Evolutionary conservation across 2,113 vertebrate genomes (phyloP).

Genomic region (Chamaetylas fuelleborni): DNA sequence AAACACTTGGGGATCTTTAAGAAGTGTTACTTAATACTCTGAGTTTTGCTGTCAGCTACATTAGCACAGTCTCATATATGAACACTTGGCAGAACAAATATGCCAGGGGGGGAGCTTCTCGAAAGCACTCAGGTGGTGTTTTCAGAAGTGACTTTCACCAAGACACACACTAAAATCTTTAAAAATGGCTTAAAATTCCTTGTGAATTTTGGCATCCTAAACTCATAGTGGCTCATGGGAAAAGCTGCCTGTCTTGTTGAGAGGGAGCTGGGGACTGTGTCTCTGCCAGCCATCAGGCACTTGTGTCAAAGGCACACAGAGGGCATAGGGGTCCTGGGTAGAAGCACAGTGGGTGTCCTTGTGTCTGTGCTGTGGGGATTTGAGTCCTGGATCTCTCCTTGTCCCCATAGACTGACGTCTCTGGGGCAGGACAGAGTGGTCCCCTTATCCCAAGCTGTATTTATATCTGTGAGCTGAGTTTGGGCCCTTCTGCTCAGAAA

Average conservation of each 20-base stretch:
- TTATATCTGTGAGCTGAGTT: neutral
- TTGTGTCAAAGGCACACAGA: neutral
- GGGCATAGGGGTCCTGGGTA: neutral
- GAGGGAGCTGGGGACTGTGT: neutral
- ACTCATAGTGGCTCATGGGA: neutral
- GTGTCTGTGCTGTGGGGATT: neutral
- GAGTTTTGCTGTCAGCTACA: neutral
- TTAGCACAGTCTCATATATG: neutral
- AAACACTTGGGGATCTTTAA: conserved; percentile 7
- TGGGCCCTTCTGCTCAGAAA: neutral
- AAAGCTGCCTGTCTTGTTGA: neutral
- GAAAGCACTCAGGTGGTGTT: neutral
- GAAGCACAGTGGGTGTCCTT: accelerated
- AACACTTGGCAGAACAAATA: neutral
- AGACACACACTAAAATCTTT: neutral
- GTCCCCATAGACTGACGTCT: neutral
- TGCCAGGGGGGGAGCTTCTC: neutral
- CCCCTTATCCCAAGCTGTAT: neutral
- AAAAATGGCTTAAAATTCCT: neutral
- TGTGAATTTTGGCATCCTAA: neutral
- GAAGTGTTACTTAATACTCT: neutral
- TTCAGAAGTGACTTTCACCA: neutral
- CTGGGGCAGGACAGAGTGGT: neutral
- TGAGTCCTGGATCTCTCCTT: neutral
- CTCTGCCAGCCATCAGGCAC: neutral